These are phyloP conservation scores for Tenthredo livida DNA, from an alignment of 2,888 invertebrate species.

Conservation along the genomic window DNA sequence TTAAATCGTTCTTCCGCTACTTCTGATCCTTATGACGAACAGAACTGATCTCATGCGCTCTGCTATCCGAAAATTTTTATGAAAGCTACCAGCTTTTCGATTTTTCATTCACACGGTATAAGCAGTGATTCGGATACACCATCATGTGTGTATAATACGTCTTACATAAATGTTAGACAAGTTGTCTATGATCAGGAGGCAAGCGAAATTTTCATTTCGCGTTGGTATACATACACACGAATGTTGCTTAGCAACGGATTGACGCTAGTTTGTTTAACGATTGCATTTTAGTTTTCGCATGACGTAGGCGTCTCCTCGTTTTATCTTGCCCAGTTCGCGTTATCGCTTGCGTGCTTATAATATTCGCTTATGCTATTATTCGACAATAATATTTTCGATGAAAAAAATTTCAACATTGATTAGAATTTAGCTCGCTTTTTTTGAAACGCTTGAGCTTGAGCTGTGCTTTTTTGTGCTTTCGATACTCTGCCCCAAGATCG, in stretches of 20 bases:
- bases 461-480: neutral
- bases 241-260: neutral
- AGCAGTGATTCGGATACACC: too few species aligned
- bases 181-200: slow-evolving; percentile 16
- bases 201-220: neutral
- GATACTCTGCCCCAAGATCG: neutral
- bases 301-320: neutral
- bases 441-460: neutral
- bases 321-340: slow-evolving; percentile 7
- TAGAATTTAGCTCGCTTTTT: neutral
- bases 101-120: too few species aligned
- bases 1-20: slow-evolving; percentile 62
- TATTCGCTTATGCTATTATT: neutral
- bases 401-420: neutral
- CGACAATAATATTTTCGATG: neutral
- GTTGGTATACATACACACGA: neutral
- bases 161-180: neutral
- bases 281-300: neutral
- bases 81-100: too few species aligned
- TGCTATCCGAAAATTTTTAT: too few species aligned
- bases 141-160: too few species aligned
- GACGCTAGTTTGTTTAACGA: slow-evolving; percentile 1
- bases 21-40: slow-evolving; percentile 53
- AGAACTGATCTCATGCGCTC: slow-evolving; percentile 19
- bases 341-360: neutral